A percentile compares a stretch with the other conserved stretches of the same genome.
Conservation (phyloP, 2,797 vertebrate genomes). For the Gymnoscopelus braueri region DNA sequence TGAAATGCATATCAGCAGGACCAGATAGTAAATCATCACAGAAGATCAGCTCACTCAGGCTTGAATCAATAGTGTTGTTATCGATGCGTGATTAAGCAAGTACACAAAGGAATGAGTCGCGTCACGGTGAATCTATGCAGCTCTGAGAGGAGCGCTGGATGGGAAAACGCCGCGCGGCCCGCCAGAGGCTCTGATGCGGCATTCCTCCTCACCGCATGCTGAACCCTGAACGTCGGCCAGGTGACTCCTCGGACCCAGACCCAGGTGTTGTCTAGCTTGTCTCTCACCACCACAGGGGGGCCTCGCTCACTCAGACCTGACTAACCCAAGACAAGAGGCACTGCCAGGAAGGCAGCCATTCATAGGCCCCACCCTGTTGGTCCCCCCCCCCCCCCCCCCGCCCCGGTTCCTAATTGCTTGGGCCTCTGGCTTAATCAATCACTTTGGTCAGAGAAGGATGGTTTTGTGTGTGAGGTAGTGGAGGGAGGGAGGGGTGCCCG, state of each 20-base stretch:
- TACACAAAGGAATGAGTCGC: constrained; percentile 5
- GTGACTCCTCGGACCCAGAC: constrained; percentile 38
- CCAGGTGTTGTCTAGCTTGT: constrained; percentile 60
- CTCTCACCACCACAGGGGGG: constrained; percentile 20
- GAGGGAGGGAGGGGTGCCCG: background rate
- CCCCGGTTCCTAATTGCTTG: constrained; percentile 48
- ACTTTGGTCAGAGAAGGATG: constrained; percentile 59
- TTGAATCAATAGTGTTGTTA: constrained; percentile 35
- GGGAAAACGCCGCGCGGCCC: background rate
- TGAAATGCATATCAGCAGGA: constrained; percentile 19
- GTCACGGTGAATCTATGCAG: background rate
- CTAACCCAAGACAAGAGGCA: constrained; percentile 57
- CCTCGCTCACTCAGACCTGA: constrained; percentile 57
- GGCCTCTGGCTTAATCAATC: constrained; percentile 74
- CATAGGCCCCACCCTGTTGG: constrained; percentile 18
- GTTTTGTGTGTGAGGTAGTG: constrained; percentile 26
- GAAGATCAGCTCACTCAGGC: background rate
- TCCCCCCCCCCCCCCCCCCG: constrained; percentile 13
- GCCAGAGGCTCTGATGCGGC: background rate
- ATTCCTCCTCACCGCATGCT: constrained; percentile 22
- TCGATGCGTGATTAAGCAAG: constrained; percentile 24
- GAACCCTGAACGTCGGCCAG: constrained; percentile 21
- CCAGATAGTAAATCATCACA: constrained; percentile 21
- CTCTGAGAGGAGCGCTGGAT: constrained; percentile 7
- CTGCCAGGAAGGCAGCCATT: constrained; percentile 55